phyloP scores from a whole-genome alignment of 2,797 vertebrate species.

The Triplophysa bombifrons region DNA sequence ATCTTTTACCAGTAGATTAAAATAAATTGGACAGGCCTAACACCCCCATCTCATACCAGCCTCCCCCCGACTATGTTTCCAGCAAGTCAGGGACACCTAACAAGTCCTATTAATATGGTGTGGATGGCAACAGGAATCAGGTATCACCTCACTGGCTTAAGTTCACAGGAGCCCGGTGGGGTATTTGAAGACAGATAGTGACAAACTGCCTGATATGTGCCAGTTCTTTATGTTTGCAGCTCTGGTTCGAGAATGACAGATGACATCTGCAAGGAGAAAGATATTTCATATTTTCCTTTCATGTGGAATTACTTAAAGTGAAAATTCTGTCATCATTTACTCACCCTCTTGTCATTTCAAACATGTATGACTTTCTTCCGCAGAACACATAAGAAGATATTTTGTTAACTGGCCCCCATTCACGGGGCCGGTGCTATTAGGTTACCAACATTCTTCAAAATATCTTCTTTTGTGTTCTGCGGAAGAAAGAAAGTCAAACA shows the following conservation, averaged over 20 bases:
- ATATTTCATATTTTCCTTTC: conserved; percentile 10
- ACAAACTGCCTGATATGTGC: conserved; percentile 47
- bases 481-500: too few relatives aligned
- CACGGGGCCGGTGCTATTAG: too few relatives aligned
- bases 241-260: background rate
- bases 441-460: too few relatives aligned
- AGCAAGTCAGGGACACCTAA: conserved; percentile 52
- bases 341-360: too few relatives aligned
- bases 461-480: too few relatives aligned
- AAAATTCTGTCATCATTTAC: too few relatives aligned
- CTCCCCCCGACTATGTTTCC: conserved; percentile 54
- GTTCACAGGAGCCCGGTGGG: conserved; percentile 42
- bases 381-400: too few relatives aligned
- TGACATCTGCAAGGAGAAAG: conserved; percentile 6
- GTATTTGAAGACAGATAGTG: conserved; percentile 38
- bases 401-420: too few relatives aligned
- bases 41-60: conserved; percentile 2
- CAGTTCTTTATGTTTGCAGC: conserved; percentile 25
- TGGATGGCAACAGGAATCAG: conserved; percentile 56
- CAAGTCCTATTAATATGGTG: conserved; percentile 66
- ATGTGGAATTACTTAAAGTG: background rate
- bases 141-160: conserved; percentile 55
- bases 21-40: conserved; percentile 51
- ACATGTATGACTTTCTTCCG: too few relatives aligned
- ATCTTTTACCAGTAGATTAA: conserved; percentile 56